A percentile compares a stretch with the other conserved stretches of the same genome.
Evolutionary conservation across 2,888 invertebrate species (phyloP).

Genomic region (Eurytoma adleriae): DNA sequence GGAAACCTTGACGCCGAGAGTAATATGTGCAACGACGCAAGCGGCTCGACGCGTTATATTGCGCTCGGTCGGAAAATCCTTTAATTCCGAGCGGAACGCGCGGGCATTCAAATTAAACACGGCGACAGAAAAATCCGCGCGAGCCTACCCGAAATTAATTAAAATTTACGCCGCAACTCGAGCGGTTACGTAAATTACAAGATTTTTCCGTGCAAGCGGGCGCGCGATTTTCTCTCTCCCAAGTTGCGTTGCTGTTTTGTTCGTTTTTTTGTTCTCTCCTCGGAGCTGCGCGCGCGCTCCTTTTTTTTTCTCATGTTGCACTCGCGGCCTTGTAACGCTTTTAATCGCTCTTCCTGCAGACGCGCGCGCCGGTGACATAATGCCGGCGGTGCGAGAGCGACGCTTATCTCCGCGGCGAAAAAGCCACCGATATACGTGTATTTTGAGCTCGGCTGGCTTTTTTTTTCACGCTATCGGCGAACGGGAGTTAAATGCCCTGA

Average conservation of each 20-base stretch:
- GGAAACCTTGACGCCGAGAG: too few relatives aligned
- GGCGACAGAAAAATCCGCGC: background rate
- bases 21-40: too few relatives aligned
- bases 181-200: background rate
- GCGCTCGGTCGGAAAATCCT: too few relatives aligned
- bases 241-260: too few relatives aligned
- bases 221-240: constrained; percentile 16
- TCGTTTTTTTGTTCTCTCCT: background rate
- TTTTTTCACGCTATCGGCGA: background rate
- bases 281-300: constrained; percentile 48
- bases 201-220: background rate
- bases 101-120: background rate
- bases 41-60: too few relatives aligned
- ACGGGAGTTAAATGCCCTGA: background rate
- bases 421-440: background rate
- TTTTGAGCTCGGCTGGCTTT: background rate
- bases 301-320: constrained; percentile 53
- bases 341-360: constrained; percentile 62
- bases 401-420: constrained; percentile 29
- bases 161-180: constrained; percentile 17
- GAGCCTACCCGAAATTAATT: constrained; percentile 18
- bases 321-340: constrained; percentile 62
- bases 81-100: background rate
- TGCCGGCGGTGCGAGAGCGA: constrained; percentile 33
- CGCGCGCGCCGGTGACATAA: constrained; percentile 48